Base-by-base conservation (phyloP, 2,797 vertebrate species). In the Austrolebias charrua region DNA sequence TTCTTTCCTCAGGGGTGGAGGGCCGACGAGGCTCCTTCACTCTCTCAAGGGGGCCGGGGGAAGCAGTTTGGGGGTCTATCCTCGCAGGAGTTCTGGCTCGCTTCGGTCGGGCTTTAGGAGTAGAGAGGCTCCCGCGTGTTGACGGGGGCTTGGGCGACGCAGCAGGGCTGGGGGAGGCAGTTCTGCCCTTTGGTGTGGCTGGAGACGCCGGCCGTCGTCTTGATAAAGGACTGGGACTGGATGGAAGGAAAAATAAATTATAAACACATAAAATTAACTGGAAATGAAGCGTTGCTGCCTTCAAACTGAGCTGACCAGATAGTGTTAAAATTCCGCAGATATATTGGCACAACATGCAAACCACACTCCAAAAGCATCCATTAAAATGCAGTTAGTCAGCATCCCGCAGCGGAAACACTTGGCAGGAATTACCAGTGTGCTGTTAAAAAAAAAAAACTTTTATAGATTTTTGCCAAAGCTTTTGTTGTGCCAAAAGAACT, bases 151-250 rank as follows among this genome's bases (percentile, higher is more conserved):
- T 92, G 15, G 92, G 90, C 12, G 93, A 91, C 15, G 74, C 75
- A 13, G 86, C 84, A 0, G 90, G 90, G 70, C 89, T 92, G 3
- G 95, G 94, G 0, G 95, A 88, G 51, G 89, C 88, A 0, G 93
- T 88, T 55, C 92, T 91, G 24, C 89, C 92, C 60, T 91, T 95
- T 18, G 91, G 84, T 0, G 89, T 86, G 42, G 92, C 93, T 1
- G 96, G 95, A n/a, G 95, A 96, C 0, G 92, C 89, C 0, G 94
- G 91, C 51, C 93, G 91, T 54, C 92, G 92, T 89, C 94, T 96
- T 15, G 92, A 91, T 74, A 94, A 84, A 0, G 94, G 93, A 88
- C 94, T 96, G 2, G 92, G 88, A 85, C 91, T 92, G 60, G 4
- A 77, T n/a, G 10, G 52, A 29, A 45, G 18, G 53, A 54, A 12